Conservation (phyloP, 1,140 invertebrate genomes). For the Thaumatotibia leucotreta region DNA sequence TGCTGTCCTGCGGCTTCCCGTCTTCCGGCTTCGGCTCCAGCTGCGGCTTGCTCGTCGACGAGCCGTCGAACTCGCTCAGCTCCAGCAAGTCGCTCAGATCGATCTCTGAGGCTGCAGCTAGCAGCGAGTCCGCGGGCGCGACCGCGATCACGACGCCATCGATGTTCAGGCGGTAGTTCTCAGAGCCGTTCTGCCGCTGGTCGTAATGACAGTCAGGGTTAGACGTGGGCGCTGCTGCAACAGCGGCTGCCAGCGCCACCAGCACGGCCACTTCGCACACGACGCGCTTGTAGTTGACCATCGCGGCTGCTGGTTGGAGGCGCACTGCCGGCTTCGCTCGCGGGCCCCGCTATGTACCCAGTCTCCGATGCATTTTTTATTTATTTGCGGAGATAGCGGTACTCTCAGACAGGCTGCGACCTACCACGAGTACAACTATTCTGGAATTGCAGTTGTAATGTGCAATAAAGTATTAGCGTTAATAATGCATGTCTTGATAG, state of each 20-base stretch:
- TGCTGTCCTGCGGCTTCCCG: slow-evolving; percentile 14
- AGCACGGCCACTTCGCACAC: slow-evolving; percentile 54
- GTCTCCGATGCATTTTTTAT: slow-evolving; percentile 71
- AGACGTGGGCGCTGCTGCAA: slow-evolving; percentile 40
- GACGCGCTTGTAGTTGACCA: slow-evolving; percentile 70
- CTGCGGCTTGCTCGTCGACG: slow-evolving; percentile 20
- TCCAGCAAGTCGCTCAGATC: slow-evolving; percentile 55
- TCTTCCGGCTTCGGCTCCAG: slow-evolving; percentile 29
- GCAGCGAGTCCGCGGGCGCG: slow-evolving; percentile 78
- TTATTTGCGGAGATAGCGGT: slow-evolving; percentile 73
- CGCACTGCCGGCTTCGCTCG: slow-evolving; percentile 47
- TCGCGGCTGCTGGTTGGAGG: slow-evolving; percentile 45
- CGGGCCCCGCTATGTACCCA: slow-evolving; percentile 53
- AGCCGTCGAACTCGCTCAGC: slow-evolving; percentile 41
- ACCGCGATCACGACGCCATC: slow-evolving; percentile 81
- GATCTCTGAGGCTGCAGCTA: slow-evolving; percentile 47
- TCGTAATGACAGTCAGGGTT: slow-evolving; percentile 73
- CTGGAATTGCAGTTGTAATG: slow-evolving; percentile 44
- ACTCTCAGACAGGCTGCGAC: slow-evolving; percentile 41
- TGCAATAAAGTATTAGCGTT: not conserved
- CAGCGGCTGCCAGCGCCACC: slow-evolving; percentile 26
- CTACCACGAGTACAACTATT: slow-evolving; percentile 50
- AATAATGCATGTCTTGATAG: not conserved
- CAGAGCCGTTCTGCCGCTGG: slow-evolving; percentile 83
- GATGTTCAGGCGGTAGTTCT: slow-evolving; percentile 82